These are phyloP conservation scores for Calliscelio sp. DNA, from an alignment of 2,888 invertebrate genomes.

Conservation along the genomic window DNA sequence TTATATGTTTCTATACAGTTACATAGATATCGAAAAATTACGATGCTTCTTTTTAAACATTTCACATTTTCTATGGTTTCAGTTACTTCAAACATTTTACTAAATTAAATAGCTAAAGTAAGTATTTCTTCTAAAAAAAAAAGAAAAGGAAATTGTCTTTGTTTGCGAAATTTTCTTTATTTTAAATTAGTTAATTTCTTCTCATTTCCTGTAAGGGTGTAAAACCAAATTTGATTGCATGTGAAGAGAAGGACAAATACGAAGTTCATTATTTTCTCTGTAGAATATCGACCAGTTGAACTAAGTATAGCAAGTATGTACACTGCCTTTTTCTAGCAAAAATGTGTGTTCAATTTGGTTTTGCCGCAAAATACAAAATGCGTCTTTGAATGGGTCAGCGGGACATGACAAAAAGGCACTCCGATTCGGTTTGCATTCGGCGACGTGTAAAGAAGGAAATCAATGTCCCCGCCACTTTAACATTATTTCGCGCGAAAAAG, in stretches of 20 bases:
- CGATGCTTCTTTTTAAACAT: too few relatives aligned
- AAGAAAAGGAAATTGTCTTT: not conserved
- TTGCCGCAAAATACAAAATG: conserved; percentile 50
- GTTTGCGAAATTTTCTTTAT: conserved; percentile 12
- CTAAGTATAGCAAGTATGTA: conserved; percentile 21
- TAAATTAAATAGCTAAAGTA: too few relatives aligned
- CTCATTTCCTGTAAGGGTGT: conserved; percentile 12
- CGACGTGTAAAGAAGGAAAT: conserved; percentile 52
- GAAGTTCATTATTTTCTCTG: conserved; percentile 30
- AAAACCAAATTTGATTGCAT: conserved; percentile 20
- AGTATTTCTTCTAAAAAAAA: too few relatives aligned
- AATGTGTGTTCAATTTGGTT: conserved; percentile 22
- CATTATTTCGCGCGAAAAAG: conserved; percentile 23
- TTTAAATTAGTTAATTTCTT: conserved; percentile 31
- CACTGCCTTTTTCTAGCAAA: conserved; percentile 8
- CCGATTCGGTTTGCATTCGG: conserved; percentile 40
- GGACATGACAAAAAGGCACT: conserved; percentile 25
- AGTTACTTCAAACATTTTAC: too few relatives aligned
- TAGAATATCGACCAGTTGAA: not conserved
- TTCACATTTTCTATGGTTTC: too few relatives aligned
- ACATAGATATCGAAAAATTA: too few relatives aligned
- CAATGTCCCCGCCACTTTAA: conserved; percentile 46
- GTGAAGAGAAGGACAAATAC: not conserved
- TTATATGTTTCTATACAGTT: too few relatives aligned
- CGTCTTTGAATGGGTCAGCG: conserved; percentile 43